A percentile compares a stretch with the other conserved stretches of the same genome.
Evolutionary conservation across 1,140 invertebrate species (phyloP).

Genomic region (Oryctes rhinoceros): DNA sequence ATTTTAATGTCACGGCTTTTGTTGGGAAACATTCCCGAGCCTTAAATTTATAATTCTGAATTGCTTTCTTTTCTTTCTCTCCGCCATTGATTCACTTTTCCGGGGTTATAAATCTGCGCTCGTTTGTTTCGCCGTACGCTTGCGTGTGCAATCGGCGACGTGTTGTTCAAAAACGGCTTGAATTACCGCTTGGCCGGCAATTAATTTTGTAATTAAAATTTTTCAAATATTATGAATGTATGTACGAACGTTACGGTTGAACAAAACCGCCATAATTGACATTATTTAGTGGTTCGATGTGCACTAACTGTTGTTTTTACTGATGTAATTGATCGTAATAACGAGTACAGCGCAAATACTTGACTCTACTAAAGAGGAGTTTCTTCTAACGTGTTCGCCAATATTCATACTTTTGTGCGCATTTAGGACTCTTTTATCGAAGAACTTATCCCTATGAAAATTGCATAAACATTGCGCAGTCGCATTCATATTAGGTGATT

Average conservation of each 20-base stretch:
- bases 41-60: slow-evolving; percentile 31
- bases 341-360: no score
- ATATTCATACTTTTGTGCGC: no score
- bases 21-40: not conserved
- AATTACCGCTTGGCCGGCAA: not conserved
- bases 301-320: no score
- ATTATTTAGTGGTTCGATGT: no score
- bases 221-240: slow-evolving; percentile 5
- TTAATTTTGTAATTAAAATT: slow-evolving; percentile 16
- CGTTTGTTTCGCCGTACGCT: slow-evolving; percentile 4
- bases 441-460: no score
- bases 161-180: not conserved
- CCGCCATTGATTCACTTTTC: slow-evolving; percentile 23
- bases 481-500: no score
- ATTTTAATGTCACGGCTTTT: slow-evolving; percentile 29
- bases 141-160: not conserved
- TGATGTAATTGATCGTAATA: no score
- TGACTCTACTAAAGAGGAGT: no score
- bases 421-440: no score
- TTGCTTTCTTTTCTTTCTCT: slow-evolving; percentile 25
- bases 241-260: not conserved
- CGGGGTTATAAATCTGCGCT: slow-evolving; percentile 30
- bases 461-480: no score
- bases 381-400: no score
- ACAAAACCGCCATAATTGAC: not conserved